Conservation (phyloP, 2,888 invertebrate species). For the Cataglyphis livida region DNA sequence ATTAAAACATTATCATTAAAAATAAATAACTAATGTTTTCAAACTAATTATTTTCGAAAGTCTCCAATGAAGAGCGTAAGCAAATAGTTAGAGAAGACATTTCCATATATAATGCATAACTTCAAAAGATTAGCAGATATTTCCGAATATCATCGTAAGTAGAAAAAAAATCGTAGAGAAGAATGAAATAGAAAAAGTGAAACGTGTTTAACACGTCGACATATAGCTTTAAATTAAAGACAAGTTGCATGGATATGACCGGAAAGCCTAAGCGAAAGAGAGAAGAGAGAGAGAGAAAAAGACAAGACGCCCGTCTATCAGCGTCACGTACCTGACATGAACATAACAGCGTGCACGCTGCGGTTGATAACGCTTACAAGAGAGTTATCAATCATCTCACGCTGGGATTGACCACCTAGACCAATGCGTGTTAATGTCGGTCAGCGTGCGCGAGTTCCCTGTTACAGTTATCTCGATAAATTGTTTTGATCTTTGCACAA, state of each 20-base stretch:
- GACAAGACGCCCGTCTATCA: constrained; percentile 69
- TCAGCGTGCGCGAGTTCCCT: constrained; percentile 45
- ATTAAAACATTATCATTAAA: background rate
- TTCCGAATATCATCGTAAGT: background rate
- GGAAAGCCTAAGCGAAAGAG: constrained; percentile 39
- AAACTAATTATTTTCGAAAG: background rate
- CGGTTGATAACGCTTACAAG: constrained; percentile 77
- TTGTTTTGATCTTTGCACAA: constrained; percentile 51
- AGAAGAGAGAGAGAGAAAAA: constrained; percentile 41
- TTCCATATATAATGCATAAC: background rate
- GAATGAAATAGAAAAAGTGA: constrained; percentile 36
- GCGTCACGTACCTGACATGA: constrained; percentile 77
- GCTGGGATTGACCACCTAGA: constrained; percentile 71
- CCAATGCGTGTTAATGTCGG: constrained; percentile 65
- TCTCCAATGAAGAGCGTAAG: background rate
- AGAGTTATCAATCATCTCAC: constrained; percentile 81
- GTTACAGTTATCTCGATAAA: constrained; percentile 51
- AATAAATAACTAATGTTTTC: background rate
- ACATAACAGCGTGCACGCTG: constrained; percentile 79
- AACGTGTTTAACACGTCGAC: constrained; percentile 72
- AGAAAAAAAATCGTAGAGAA: constrained; percentile 22
- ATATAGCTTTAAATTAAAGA: constrained; percentile 78
- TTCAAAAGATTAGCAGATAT: background rate
- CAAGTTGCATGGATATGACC: constrained; percentile 66
- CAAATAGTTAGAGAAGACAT: too few relatives aligned